Evolutionary conservation across 2,888 invertebrate genomes (phyloP).

Genomic region (Drosophila barbarae): DNA sequence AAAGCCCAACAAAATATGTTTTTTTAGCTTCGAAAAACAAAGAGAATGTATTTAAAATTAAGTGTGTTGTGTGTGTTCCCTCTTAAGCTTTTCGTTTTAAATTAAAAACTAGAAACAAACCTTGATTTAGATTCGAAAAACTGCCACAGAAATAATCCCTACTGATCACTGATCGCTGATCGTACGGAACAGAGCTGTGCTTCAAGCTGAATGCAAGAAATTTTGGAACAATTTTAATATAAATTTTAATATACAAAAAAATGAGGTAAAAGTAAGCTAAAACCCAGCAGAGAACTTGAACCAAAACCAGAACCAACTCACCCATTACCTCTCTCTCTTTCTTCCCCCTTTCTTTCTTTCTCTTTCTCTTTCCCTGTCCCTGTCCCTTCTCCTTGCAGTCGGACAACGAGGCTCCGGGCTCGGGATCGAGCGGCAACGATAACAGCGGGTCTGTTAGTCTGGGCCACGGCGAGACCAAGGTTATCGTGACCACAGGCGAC

Average conservation of each 20-base stretch:
- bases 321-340: conserved; percentile 4
- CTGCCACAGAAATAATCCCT: too few relatives aligned
- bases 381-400: conserved; percentile 40
- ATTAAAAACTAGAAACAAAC: too few relatives aligned
- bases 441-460: conserved; percentile 76
- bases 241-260: not conserved
- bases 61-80: conserved; percentile 15
- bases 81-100: not conserved
- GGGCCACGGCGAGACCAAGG: conserved; percentile 73
- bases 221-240: not conserved
- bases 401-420: conserved; percentile 39
- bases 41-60: not conserved
- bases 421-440: conserved; percentile 55
- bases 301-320: conserved; percentile 6
- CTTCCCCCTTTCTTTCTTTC: not conserved
- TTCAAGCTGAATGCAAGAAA: not conserved
- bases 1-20: conserved; percentile 6
- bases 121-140: too few relatives aligned
- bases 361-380: not conserved
- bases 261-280: not conserved
- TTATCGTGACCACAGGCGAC: conserved; percentile 64
- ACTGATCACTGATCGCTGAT: too few relatives aligned
- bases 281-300: too few relatives aligned
- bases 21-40: conserved; percentile 5
- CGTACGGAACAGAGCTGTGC: not conserved